Evolutionary conservation across 2,888 invertebrate genomes (phyloP).

Genomic region (Caenorhabditis panamensis): DNA sequence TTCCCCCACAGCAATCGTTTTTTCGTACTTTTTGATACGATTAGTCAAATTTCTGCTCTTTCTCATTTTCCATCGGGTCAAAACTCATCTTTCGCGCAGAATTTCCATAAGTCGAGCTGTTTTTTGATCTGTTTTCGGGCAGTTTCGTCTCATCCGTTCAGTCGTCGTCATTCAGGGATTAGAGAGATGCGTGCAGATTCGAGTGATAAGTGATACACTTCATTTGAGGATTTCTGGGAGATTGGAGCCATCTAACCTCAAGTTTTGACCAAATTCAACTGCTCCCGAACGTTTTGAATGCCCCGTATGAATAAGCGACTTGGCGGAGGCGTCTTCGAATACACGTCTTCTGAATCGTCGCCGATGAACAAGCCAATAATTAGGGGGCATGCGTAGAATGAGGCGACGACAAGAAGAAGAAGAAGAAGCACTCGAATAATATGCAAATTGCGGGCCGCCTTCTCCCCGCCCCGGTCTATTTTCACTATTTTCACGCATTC

Average conservation of each 20-base stretch:
- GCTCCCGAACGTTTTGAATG: no score
- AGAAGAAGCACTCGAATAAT: slow-evolving; percentile 47
- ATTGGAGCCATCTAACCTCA: no score
- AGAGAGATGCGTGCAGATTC: background rate
- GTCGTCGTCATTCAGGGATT: background rate
- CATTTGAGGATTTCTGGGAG: no score
- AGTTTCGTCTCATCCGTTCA: no score
- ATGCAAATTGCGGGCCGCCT: slow-evolving; percentile 55
- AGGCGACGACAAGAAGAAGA: slow-evolving; percentile 1
- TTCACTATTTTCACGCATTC: background rate
- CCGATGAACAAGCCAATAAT: slow-evolving; percentile 47
- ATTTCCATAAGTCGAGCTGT: slow-evolving; percentile 10
- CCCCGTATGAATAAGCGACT: background rate
- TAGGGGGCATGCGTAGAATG: slow-evolving; percentile 19
- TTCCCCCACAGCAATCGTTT: background rate
- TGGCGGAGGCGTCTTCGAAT: background rate
- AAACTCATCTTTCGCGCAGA: background rate
- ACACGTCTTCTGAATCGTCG: background rate
- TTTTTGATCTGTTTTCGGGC: background rate
- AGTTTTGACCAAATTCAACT: no score
- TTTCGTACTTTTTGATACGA: background rate
- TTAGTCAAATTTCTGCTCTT: slow-evolving; percentile 2
- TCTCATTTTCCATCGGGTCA: background rate
- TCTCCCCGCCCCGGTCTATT: background rate
- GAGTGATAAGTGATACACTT: no score